phyloP scores from a whole-genome alignment of 2,113 vertebrate species.

The Jacana jacana region DNA sequence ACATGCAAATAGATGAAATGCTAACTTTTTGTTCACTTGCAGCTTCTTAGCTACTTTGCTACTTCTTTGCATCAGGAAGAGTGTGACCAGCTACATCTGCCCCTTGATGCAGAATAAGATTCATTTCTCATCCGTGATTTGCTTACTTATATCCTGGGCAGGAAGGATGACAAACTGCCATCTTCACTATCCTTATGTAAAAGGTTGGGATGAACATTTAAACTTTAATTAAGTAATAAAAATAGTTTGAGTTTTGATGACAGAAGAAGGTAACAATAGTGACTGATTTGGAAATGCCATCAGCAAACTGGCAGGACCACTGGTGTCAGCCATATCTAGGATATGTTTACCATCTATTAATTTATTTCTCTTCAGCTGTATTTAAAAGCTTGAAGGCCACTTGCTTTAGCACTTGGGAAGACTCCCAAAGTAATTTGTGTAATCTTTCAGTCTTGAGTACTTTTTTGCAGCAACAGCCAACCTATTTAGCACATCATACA shows the following conservation, averaged over 20 bases:
- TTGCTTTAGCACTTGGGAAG: not conserved
- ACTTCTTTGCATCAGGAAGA: no score
- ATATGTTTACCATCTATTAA: not conserved
- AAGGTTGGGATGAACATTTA: not conserved
- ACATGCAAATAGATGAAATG: fast-evolving
- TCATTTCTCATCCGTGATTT: fast-evolving
- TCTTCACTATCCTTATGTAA: not conserved
- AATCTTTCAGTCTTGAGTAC: not conserved
- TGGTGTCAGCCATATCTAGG: not conserved
- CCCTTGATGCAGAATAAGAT: not conserved
- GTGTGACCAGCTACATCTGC: no score
- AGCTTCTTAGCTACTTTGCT: not conserved
- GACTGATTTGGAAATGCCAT: no score
- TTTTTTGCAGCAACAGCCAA: not conserved
- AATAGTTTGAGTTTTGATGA: not conserved
- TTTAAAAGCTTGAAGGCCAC: not conserved
- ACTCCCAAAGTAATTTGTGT: not conserved
- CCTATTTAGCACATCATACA: not conserved
- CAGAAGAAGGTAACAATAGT: not conserved
- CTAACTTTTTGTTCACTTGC: not conserved
- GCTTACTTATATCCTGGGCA: not conserved
- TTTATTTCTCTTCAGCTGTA: not conserved
- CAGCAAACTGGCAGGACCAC: no score
- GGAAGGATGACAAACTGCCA: not conserved
- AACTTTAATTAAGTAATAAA: not conserved